Percentiles rank a stretch among this genome's conserved stretches.
Evolutionary conservation across 1,140 invertebrate genomes (phyloP).

Genomic region (Octopus bimaculoides): DNA sequence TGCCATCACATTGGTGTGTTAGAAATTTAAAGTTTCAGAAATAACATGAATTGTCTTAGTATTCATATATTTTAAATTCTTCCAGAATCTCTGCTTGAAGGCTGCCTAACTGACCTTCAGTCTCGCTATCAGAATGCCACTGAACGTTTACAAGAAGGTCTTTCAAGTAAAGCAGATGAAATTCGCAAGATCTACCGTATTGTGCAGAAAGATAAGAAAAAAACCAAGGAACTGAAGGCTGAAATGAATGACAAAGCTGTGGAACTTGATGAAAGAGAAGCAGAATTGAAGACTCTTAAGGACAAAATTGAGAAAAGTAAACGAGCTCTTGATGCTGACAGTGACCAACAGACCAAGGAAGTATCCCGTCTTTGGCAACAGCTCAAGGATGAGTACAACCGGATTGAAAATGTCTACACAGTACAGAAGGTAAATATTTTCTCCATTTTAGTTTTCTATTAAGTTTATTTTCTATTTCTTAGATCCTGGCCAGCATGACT

Average conservation of each 20-base stretch:
- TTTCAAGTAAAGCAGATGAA: slow-evolving; percentile 23
- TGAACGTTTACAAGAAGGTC: slow-evolving; percentile 23
- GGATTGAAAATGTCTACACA: slow-evolving; percentile 42
- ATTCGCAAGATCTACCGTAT: slow-evolving; percentile 23
- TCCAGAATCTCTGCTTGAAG: slow-evolving; percentile 25
- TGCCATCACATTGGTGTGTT: too few relatives aligned
- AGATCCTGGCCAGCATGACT: background rate
- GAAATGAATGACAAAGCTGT: slow-evolving; percentile 22
- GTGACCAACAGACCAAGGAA: slow-evolving; percentile 36
- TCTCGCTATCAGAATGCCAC: slow-evolving; percentile 23
- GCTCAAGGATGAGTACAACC: slow-evolving; percentile 38
- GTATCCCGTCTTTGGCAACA: slow-evolving; percentile 42
- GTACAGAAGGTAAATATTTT: slow-evolving; percentile 38
- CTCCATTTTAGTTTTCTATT: background rate
- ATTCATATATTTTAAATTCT: background rate
- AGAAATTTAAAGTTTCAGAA: too few relatives aligned
- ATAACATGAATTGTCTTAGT: too few relatives aligned
- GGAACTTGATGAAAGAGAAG: slow-evolving; percentile 20
- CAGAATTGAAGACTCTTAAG: slow-evolving; percentile 25
- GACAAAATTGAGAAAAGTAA: slow-evolving; percentile 28
- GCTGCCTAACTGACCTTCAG: slow-evolving; percentile 21
- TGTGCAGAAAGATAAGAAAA: slow-evolving; percentile 18
- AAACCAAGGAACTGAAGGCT: slow-evolving; percentile 19
- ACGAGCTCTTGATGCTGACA: slow-evolving; percentile 19
- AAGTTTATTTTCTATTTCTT: background rate